These are phyloP conservation scores for Folsomia candida DNA, from an alignment of 2,888 invertebrate species.

Conservation along the genomic window DNA sequence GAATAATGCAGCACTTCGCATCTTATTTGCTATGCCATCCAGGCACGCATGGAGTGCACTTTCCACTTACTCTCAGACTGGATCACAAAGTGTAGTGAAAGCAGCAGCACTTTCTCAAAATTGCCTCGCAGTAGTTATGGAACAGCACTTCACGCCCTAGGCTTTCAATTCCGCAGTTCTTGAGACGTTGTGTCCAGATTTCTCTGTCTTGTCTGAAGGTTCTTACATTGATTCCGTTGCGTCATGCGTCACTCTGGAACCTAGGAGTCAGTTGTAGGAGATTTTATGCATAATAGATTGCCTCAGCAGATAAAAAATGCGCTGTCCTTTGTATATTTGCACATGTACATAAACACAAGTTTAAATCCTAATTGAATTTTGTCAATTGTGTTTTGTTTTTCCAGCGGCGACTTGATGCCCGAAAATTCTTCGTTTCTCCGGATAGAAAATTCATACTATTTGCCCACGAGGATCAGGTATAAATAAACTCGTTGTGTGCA, in stretches of 20 bases:
- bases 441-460: slow-evolving; percentile 75
- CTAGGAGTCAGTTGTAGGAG: too few species aligned
- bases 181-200: background rate
- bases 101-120: background rate
- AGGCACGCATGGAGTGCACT: background rate
- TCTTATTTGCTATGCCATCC: too few species aligned
- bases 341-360: too few species aligned
- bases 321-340: too few species aligned
- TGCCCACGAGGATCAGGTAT: slow-evolving; percentile 65
- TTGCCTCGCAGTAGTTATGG: background rate
- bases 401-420: slow-evolving; percentile 74
- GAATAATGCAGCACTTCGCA: too few species aligned
- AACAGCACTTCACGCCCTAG: background rate
- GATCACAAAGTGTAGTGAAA: background rate
- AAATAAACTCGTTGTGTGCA: too few species aligned
- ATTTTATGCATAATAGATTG: too few species aligned
- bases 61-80: background rate
- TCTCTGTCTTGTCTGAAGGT: too few species aligned
- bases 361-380: background rate
- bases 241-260: too few species aligned
- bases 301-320: too few species aligned
- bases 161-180: background rate
- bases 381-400: slow-evolving; percentile 48
- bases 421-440: slow-evolving; percentile 73
- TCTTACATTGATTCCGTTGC: too few species aligned